These are phyloP conservation scores for Ophraella communa DNA, from an alignment of 2,888 invertebrate species.

Conservation along the genomic window DNA sequence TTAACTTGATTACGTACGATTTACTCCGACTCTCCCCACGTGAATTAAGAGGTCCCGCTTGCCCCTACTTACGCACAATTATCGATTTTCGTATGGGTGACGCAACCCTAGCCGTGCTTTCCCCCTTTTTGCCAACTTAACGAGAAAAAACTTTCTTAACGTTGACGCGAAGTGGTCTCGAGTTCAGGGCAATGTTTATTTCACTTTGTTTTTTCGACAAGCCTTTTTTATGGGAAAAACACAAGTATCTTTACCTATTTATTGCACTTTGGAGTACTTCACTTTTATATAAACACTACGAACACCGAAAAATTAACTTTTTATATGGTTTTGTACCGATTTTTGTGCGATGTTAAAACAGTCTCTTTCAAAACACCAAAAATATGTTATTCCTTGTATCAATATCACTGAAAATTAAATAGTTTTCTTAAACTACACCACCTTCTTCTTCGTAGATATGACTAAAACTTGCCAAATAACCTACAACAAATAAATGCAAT, in stretches of 20 bases:
- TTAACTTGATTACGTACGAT: background rate
- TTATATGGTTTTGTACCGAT: background rate
- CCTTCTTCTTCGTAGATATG: too few species aligned
- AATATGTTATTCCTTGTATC: background rate
- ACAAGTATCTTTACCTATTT: background rate
- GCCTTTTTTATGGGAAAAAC: background rate
- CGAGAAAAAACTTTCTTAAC: constrained; percentile 13
- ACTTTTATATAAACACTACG: too few species aligned
- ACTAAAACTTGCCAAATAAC: background rate
- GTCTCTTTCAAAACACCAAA: background rate
- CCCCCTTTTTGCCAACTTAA: constrained; percentile 18
- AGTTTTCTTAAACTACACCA: background rate
- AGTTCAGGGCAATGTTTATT: constrained; percentile 6
- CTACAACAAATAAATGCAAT: background rate
- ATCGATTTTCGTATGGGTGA: constrained; percentile 18
- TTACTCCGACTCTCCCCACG: constrained; percentile 1
- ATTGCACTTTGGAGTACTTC: background rate
- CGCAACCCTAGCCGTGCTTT: constrained; percentile 21
- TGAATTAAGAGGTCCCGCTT: background rate
- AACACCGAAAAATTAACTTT: background rate
- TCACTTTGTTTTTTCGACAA: constrained; percentile 5
- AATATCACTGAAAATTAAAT: background rate
- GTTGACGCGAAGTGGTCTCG: background rate
- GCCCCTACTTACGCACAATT: constrained; percentile 24
- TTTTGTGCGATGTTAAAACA: background rate